phyloP scores from a whole-genome alignment of 1,140 invertebrate species.

The Bombyx mori region DNA sequence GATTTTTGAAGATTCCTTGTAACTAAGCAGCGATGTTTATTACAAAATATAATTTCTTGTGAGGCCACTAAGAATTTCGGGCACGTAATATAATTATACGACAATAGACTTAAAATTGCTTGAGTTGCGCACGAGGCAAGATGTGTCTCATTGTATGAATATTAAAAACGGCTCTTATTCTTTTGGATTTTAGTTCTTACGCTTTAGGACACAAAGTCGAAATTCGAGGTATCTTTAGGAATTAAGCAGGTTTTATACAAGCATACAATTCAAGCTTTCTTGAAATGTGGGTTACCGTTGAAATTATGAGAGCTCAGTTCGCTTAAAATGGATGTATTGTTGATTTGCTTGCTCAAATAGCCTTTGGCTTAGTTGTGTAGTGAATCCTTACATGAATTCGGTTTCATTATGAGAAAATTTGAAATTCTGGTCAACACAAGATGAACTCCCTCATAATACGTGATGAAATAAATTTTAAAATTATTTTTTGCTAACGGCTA shows the following conservation, averaged over 20 bases:
- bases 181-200: slow-evolving; percentile 1
- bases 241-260: slow-evolving; percentile 7
- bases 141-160: slow-evolving; percentile 32
- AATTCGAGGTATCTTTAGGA: background rate
- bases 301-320: too few species aligned
- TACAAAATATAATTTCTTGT: too few species aligned
- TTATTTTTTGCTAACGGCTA: background rate
- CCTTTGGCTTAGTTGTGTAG: too few species aligned
- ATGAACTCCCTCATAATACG: too few species aligned
- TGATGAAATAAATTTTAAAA: background rate
- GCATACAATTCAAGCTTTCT: slow-evolving; percentile 4
- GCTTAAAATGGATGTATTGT: too few species aligned
- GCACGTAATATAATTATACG: slow-evolving; percentile 41
- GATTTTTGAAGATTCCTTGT: too few species aligned
- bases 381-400: too few species aligned
- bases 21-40: too few species aligned
- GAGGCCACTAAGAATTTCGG: slow-evolving; percentile 17
- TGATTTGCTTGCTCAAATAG: too few species aligned
- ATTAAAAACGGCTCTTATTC: slow-evolving; percentile 25
- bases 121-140: slow-evolving; percentile 19
- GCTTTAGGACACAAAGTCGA: slow-evolving; percentile 1
- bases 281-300: slow-evolving; percentile 8
- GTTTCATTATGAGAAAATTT: too few species aligned
- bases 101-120: slow-evolving; percentile 41
- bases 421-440: too few species aligned